Evolutionary conservation across 2,888 invertebrate species (phyloP), one percentile per base, ranked within the genome.

Genomic region (Tiliacea aurago): DNA sequence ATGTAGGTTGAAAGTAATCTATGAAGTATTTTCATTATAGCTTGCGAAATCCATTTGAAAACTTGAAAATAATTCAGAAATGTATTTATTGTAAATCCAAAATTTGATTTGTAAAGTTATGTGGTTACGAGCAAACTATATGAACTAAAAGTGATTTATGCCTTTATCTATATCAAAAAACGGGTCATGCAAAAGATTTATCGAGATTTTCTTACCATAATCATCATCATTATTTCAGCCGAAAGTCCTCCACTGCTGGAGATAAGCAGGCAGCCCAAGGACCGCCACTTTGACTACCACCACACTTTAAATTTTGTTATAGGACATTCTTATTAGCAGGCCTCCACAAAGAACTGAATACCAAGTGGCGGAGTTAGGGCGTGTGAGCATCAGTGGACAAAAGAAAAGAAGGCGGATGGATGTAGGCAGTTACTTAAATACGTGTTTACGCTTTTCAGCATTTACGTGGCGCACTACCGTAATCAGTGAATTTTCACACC

Each of bases 21-120:
- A 28, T 58, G 3, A 78, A 78, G 58, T 59, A 74, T 78, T 78
- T 74, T 28, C 28, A 74, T 59, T 69, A 59, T 3, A 18, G 4
- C 1, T 28, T 33, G 15, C n/a, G 47, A 28, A 49, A n/a, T 41
- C 13, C 47, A 45, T 51, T 47, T 18, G 55, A 49, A 56, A 28
- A 33, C 33, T 33, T 70, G 33, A 18, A 70, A 70, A 45, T 70
- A 20, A 70, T 70, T 65, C 13, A 20, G 49, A 45, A 51, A 56
- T 4, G 18, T 45, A 20, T 41, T 53, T 41, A 20, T 20, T 43
- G 10, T n/a, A 53, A 68, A 53, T 68, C 20, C 13, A 62, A 49
- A 4, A 41, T 70, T 55, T 47, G 47, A 76, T 73, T 64, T 41
- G 41, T 23, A 64, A 64, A 55, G 20, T 62, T 55, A 45, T 9